phyloP scores from a whole-genome alignment of 2,113 vertebrate species.

The Sigmodon hispidus region DNA sequence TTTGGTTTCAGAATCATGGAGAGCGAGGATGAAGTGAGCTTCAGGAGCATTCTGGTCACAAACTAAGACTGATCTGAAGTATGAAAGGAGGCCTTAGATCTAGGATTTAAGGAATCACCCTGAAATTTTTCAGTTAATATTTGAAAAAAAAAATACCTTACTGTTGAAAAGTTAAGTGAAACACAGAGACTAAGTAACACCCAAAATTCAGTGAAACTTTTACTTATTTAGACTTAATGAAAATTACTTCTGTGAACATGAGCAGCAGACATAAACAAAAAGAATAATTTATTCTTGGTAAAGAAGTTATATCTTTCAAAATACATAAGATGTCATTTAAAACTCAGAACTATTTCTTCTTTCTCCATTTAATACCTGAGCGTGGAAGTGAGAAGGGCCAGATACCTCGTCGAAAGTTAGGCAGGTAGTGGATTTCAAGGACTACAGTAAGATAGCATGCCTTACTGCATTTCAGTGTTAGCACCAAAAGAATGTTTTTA shows the following conservation, averaged over 20 bases:
- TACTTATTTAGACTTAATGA: conserved; percentile 16
- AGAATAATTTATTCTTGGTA: neutral
- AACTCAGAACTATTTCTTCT: neutral
- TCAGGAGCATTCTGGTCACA: neutral
- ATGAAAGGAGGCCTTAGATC: neutral
- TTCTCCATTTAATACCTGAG: neutral
- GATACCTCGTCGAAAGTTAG: neutral
- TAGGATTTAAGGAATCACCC: neutral
- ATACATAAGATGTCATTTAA: neutral
- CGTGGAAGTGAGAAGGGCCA: neutral
- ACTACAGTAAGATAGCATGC: neutral
- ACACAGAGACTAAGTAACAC: neutral
- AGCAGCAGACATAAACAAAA: neutral
- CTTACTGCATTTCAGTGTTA: neutral
- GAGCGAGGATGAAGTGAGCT: neutral
- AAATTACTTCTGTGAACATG: neutral
- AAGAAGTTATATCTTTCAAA: neutral
- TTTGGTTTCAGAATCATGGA: neutral
- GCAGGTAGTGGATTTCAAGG: neutral
- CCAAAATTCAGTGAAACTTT: neutral
- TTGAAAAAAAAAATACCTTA: neutral
- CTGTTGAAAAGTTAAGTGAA: conserved; percentile 29
- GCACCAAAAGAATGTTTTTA: neutral
- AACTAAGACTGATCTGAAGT: too few species aligned
- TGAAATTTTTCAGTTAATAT: neutral